Base-by-base conservation (phyloP, 2,797 vertebrate species). In the Lerista edwardsae region DNA sequence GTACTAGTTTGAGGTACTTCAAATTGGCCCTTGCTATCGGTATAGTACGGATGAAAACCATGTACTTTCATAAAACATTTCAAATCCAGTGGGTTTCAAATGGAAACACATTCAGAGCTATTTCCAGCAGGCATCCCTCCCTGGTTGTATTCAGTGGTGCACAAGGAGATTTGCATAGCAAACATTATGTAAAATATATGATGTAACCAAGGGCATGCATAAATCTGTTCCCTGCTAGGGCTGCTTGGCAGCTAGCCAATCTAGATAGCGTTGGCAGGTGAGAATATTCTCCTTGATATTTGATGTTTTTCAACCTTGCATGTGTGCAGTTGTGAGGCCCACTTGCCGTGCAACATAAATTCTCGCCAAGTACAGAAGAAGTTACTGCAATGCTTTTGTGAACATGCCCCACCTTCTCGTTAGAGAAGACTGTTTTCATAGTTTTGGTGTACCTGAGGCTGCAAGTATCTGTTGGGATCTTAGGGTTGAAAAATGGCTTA, bases 101-200 rank as follows among this genome's bases (percentile, higher is more conserved):
- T 11, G 6, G 44, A 9, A 55, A 55, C 17, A 74, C 0, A 27
- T 79, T 55, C 51, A 27, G 9, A 84, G 68, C 83, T 84, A 1
- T 88, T 88, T 84, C 75, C 78, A 75, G 80, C 0, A 0, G 41
- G 4, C 1, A 36, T 62, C 27, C 15, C 41, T 64, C 23, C 34
- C 75, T 61, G 27, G 31, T 68, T 79, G 27, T 67, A 64, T 71
- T 85, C 75, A 57, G 39, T 23, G 6, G 91, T 95, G 91, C 57
- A 1, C 90, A 91, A 95, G 88, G 79, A 83, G 91, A 64, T 82
- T 82, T 85, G 81, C 75, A 83, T 86, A 0, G 0, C 80, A 79
- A 84, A 73, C 89, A 87, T 94, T 95, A 94, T 83, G 59, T 92
- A 94, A 94, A 91, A 91, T 80, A 82, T 86, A 83, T 95, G 92